Conservation (phyloP, 2,113 vertebrate species). For the Peromyscus leucopus region DNA sequence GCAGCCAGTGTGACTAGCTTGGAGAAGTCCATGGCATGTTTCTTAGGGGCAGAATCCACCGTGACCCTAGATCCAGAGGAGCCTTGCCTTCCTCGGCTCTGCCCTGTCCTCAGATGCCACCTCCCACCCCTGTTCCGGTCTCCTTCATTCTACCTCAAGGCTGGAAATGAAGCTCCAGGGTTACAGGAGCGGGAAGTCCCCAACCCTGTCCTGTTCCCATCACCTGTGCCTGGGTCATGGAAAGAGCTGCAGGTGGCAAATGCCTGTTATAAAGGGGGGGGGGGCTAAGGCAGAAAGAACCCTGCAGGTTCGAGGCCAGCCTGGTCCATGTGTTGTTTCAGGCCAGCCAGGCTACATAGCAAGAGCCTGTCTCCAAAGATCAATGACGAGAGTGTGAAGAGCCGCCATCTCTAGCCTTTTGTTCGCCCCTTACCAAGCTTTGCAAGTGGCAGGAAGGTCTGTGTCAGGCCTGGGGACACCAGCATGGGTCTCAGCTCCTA, state of each 20-base stretch:
- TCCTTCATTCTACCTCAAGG: neutral
- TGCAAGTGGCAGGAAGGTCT: neutral
- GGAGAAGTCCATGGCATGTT: neutral
- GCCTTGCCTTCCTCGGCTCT: neutral
- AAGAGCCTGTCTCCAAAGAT: no score
- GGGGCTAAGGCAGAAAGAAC: neutral
- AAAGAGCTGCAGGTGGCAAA: neutral
- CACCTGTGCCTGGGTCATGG: no score
- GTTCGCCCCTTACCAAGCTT: neutral
- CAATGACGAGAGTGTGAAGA: no score
- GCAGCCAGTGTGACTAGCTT: neutral
- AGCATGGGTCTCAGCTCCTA: neutral
- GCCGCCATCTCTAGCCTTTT: neutral
- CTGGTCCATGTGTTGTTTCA: neutral
- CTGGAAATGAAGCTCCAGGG: neutral
- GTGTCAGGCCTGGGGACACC: fast-evolving
- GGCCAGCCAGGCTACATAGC: neutral
- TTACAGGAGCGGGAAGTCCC: neutral
- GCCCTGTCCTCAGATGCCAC: neutral
- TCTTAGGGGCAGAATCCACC: neutral
- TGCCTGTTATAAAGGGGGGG: neutral
- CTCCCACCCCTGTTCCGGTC: neutral
- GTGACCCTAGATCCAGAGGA: neutral
- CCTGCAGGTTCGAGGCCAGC: neutral
- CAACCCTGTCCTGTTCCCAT: no score